A percentile compares a stretch with the other conserved stretches of the same genome.
These are phyloP conservation scores for Hippocampus abdominalis DNA, from an alignment of 2,113 vertebrate species.

Conservation along the genomic window DNA sequence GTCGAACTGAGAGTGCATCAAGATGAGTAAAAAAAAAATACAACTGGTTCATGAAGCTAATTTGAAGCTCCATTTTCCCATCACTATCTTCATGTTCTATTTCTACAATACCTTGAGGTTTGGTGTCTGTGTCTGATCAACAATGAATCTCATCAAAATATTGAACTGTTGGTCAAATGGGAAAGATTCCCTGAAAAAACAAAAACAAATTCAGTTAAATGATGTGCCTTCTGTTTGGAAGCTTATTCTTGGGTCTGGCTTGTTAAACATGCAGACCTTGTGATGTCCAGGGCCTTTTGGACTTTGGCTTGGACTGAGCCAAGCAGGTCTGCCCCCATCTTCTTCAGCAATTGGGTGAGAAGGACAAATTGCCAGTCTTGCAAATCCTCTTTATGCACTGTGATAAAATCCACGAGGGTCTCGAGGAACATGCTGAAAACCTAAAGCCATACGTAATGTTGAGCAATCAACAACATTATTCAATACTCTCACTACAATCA, in stretches of 20 bases:
- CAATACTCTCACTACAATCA: not conserved
- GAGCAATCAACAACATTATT: not conserved
- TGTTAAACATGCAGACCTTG: slow-evolving; percentile 73
- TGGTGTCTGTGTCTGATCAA: slow-evolving; percentile 98
- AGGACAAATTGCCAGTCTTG: slow-evolving; percentile 99
- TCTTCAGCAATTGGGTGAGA: slow-evolving; percentile 95
- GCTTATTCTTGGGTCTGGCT: not conserved
- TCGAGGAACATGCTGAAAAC: slow-evolving; percentile 99
- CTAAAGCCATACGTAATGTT: slow-evolving; percentile 56
- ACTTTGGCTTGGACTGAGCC: slow-evolving; percentile 98
- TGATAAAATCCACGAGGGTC: slow-evolving; percentile 96
- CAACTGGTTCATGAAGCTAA: too few relatives aligned
- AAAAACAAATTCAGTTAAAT: not conserved
- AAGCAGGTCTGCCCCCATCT: slow-evolving; percentile 96
- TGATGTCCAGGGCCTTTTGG: slow-evolving; percentile 94
- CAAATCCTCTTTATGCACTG: slow-evolving; percentile 93
- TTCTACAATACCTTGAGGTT: slow-evolving; percentile 87
- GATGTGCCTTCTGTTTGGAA: not conserved
- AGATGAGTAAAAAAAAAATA: too few relatives aligned
- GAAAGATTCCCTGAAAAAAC: slow-evolving; percentile 84
- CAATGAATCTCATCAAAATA: slow-evolving; percentile 98
- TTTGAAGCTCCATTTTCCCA: too few relatives aligned
- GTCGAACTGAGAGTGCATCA: too few relatives aligned
- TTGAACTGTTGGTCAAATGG: slow-evolving; percentile 99
- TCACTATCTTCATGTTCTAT: not conserved